Conservation (phyloP, 2,888 invertebrate genomes). For the Tenthredo amoena region DNA sequence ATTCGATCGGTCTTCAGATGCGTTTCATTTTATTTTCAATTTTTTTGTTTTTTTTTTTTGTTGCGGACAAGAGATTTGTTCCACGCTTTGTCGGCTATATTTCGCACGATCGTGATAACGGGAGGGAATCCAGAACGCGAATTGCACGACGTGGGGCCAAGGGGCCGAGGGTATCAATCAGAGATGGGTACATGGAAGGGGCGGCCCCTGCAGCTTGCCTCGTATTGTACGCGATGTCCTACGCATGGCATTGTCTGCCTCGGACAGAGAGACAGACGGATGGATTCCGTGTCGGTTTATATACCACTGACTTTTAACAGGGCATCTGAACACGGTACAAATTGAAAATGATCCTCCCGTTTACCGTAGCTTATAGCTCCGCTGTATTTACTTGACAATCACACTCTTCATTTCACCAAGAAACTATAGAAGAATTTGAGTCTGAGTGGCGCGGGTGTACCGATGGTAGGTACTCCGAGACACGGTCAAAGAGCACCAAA, state of each 20-base stretch:
- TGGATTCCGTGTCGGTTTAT: slow-evolving; percentile 42
- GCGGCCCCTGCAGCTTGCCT: slow-evolving; percentile 69
- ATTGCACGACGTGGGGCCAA: slow-evolving; percentile 49
- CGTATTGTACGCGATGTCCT: slow-evolving; percentile 57
- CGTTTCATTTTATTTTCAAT: not conserved
- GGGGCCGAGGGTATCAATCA: slow-evolving; percentile 70
- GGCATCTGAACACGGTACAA: slow-evolving; percentile 37
- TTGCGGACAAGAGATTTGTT: not conserved
- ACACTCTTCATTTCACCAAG: slow-evolving; percentile 4
- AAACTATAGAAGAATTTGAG: not conserved
- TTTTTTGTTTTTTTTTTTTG: not conserved
- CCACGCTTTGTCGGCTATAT: slow-evolving; percentile 24
- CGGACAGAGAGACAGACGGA: slow-evolving; percentile 66
- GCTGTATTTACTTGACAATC: slow-evolving; percentile 5
- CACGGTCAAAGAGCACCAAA: slow-evolving; percentile 18
- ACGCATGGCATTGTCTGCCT: slow-evolving; percentile 70
- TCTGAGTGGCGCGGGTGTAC: not conserved
- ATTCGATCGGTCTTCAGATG: slow-evolving; percentile 1
- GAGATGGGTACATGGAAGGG: slow-evolving; percentile 70
- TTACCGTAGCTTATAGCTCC: not conserved
- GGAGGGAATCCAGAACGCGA: slow-evolving; percentile 48
- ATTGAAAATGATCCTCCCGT: slow-evolving; percentile 31
- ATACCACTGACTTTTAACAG: slow-evolving; percentile 40
- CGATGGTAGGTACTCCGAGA: not conserved
- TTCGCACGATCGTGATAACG: slow-evolving; percentile 45